Evolutionary conservation across 2,888 invertebrate genomes (phyloP).

Genomic region (Unio pictorum): DNA sequence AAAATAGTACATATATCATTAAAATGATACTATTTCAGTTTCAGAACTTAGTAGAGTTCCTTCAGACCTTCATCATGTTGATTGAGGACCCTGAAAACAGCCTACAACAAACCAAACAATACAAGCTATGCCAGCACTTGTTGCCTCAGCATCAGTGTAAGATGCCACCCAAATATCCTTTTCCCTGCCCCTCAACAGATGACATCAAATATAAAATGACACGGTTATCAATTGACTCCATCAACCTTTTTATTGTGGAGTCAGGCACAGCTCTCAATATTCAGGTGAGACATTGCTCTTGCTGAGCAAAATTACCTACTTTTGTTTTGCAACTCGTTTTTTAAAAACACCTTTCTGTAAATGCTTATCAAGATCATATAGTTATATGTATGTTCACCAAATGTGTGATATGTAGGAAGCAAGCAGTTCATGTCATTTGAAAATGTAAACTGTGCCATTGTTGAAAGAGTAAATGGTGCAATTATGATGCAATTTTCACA

Average conservation of each 20-base stretch:
- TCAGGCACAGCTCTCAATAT: conserved; percentile 88
- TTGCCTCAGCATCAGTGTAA: conserved; percentile 78
- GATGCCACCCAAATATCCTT: conserved; percentile 72
- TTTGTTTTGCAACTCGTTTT: too few species aligned
- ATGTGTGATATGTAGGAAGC: too few species aligned
- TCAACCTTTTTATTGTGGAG: conserved; percentile 93
- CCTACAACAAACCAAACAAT: conserved; percentile 85
- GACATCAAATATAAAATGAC: conserved; percentile 95
- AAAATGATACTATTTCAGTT: conserved; percentile 71
- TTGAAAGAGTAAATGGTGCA: not conserved
- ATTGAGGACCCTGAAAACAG: conserved; percentile 92
- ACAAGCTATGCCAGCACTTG: conserved; percentile 73
- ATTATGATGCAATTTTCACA: too few species aligned
- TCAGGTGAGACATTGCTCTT: conserved; percentile 76
- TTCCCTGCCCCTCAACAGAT: conserved; percentile 84
- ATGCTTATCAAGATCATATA: not conserved
- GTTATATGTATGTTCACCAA: conserved; percentile 1
- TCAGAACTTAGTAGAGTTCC: conserved; percentile 87
- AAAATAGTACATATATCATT: conserved; percentile 4
- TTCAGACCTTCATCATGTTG: conserved; percentile 90
- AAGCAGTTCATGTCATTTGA: not conserved
- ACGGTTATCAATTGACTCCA: conserved; percentile 73
- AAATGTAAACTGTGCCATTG: not conserved
- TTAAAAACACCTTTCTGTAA: too few species aligned
- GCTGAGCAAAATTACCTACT: not conserved